Percentiles rank a stretch among this genome's conserved stretches.
Conservation (phyloP, 1,140 invertebrate species). For the Scylla paramamosain region DNA sequence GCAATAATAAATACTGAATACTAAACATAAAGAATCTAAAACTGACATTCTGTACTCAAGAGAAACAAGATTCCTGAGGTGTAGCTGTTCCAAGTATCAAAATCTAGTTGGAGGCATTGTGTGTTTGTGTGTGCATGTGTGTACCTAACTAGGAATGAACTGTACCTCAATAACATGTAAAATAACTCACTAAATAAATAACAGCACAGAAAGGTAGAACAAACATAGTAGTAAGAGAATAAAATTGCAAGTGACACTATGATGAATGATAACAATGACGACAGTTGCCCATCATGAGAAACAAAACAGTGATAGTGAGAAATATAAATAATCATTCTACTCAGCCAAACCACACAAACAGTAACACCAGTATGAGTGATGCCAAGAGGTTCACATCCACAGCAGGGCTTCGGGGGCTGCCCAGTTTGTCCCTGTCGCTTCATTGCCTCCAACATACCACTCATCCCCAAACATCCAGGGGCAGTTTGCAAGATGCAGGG, state of each 20-base stretch:
- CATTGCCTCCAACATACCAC: not conserved
- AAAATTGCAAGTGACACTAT: not conserved
- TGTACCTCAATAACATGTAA: no score
- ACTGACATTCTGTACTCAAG: no score
- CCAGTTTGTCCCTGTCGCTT: not conserved
- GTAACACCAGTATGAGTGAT: not conserved
- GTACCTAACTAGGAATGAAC: no score
- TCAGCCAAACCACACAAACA: not conserved
- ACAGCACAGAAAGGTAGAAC: no score
- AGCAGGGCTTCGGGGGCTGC: not conserved
- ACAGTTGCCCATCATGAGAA: not conserved
- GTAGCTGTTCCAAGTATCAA: no score
- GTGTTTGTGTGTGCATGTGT: no score
- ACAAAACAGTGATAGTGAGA: not conserved
- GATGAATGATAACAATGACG: not conserved
- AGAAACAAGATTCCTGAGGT: no score
- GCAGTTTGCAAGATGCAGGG: not conserved
- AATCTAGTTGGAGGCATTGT: no score
- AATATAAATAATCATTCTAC: not conserved
- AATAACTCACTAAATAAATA: no score
- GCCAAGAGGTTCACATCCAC: not conserved
- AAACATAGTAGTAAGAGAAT: no score
- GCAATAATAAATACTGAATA: no score
- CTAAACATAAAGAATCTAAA: no score
- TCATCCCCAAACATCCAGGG: not conserved